Evolutionary conservation across 64 coral and sea anemone genomes (phyloP), one percentile per base, ranked within the genome.

Genomic region (Acropora tenuis): DNA sequence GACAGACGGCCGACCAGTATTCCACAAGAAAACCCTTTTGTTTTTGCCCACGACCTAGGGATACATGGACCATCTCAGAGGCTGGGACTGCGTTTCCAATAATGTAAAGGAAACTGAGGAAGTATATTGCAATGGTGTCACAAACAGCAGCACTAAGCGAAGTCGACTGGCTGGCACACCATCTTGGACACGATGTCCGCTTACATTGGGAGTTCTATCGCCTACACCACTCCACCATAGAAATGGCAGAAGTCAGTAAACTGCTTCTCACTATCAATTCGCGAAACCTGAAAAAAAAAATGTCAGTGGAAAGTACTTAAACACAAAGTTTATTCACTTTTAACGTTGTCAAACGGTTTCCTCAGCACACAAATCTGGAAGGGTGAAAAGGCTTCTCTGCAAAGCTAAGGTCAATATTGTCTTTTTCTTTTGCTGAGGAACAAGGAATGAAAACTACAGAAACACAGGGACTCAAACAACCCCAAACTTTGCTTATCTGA

Each of bases 211-310:
- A 92, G 30, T 92, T 86, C 66, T 67, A 86, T 61, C 71, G 57
- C 41, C 61, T 85, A n/a, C 90, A 91, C 17, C 30, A 91, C 12
- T 75, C 47, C 2, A 74, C 79, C 7, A 78, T 43, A 12, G 80
- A 91, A 43, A 67, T 91, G 3, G 80, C 90, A 16, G 84, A 75
- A 87, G 90, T 85, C 42, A 86, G 90, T 81, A 92, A 92, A 57
- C 72, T 92, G 47, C 73, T 92, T 55, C 52, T 55, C 52, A 10
- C 52, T 55, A 10, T 55, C 4, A 1, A 55, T 55, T 55, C 52
- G 52, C 6, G 52, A 55, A 55, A 55, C 52, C 52, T 55, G 52
- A 10, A 55, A 55, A 55, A 55, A 55, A 55, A 55, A 4, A 15
- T 84, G 40, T 48, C 80, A 16, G 55, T 84, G 40, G 80, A 84